phyloP scores from a whole-genome alignment of 2,888 invertebrate genomes.

The Lochmaea capreae region DNA sequence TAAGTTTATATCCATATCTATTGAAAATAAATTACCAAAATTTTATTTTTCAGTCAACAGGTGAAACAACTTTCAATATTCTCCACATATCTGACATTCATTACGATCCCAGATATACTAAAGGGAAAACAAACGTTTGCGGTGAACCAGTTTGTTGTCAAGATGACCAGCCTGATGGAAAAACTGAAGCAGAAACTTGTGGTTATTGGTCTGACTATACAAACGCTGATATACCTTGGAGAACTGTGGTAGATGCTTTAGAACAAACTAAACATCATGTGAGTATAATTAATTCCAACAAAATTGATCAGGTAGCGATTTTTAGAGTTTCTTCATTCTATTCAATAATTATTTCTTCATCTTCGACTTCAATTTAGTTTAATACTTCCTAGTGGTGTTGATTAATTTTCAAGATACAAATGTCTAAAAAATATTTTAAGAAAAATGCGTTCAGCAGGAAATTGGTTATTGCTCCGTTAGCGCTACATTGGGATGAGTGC shows the following conservation, averaged over 20 bases:
- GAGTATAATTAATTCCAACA: not conserved
- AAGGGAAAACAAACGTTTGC: constrained; percentile 73
- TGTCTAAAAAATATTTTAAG: no score
- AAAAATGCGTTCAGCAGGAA: no score
- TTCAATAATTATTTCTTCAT: no score
- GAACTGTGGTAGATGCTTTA: constrained; percentile 65
- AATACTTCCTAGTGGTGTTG: no score
- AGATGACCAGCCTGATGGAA: constrained; percentile 67
- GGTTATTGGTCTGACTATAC: constrained; percentile 87
- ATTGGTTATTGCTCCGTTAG: no score
- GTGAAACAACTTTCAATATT: constrained; percentile 60
- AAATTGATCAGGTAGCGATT: not conserved
- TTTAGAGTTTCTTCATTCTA: no score
- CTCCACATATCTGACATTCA: constrained; percentile 84
- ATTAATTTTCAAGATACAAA: no score
- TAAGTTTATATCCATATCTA: not conserved
- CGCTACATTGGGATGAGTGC: no score
- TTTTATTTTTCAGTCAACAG: constrained; percentile 30
- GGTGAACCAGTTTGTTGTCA: constrained; percentile 85
- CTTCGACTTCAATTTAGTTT: no score
- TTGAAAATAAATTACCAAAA: not conserved
- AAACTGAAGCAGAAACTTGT: constrained; percentile 65
- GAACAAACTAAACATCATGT: constrained; percentile 34
- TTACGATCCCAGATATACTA: constrained; percentile 79
- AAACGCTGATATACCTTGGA: constrained; percentile 79